phyloP scores from a whole-genome alignment of 2,888 invertebrate genomes.

The Allacma fusca region DNA sequence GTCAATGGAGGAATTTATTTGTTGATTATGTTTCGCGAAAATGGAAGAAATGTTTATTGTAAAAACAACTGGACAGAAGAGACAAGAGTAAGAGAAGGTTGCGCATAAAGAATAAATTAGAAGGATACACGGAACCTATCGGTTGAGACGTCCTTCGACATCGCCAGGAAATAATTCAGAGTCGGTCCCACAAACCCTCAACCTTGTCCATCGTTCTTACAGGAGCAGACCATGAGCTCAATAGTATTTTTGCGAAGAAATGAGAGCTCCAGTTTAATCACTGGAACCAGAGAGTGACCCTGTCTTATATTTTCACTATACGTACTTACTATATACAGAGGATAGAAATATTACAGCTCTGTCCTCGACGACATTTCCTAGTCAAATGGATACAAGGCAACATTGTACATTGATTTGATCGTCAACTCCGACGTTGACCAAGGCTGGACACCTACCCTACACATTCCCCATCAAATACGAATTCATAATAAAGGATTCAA shows the following conservation, averaged over 20 bases:
- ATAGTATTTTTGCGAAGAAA: too few species aligned
- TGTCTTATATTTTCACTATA: background rate
- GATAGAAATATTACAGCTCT: background rate
- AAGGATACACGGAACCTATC: conserved; percentile 20
- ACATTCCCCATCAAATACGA: too few species aligned
- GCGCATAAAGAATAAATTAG: conserved; percentile 10
- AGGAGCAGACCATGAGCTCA: too few species aligned
- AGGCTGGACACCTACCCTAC: background rate
- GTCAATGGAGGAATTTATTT: too few species aligned
- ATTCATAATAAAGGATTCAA: too few species aligned
- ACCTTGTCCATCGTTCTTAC: too few species aligned
- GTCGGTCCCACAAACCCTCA: too few species aligned
- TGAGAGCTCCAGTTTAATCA: too few species aligned
- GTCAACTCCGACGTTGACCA: background rate
- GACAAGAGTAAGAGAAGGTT: background rate
- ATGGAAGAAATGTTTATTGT: too few species aligned
- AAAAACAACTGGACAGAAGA: background rate
- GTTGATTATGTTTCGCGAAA: too few species aligned
- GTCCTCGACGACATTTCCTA: conserved; percentile 1
- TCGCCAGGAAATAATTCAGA: too few species aligned
- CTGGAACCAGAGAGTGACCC: background rate
- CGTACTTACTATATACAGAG: background rate
- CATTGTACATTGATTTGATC: conserved; percentile 29
- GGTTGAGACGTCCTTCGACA: conserved; percentile 24
- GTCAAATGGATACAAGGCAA: conserved; percentile 27